Percentiles rank a stretch among this genome's conserved stretches.
phyloP scores from a whole-genome alignment of 2,113 vertebrate species.

The Apistogramma diplotaenia region DNA sequence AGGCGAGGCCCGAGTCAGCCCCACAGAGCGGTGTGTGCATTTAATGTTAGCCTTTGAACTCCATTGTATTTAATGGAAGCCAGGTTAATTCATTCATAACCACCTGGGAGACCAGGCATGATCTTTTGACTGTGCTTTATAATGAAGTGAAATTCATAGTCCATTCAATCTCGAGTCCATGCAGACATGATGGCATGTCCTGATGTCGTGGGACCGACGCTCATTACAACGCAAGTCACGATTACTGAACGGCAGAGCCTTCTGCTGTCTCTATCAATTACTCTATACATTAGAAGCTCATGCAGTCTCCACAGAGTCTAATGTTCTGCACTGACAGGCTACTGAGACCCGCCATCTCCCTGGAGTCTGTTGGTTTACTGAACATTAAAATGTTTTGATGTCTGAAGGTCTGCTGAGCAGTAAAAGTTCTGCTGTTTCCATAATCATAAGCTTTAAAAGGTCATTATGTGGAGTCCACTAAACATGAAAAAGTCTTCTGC shows the following conservation, averaged over 20 bases:
- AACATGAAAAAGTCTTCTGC: not conserved
- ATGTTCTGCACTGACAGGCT: not conserved
- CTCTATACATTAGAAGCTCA: not conserved
- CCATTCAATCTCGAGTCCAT: not conserved
- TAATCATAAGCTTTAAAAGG: not conserved
- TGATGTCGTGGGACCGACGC: conserved; percentile 28
- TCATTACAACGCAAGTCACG: conserved; percentile 26
- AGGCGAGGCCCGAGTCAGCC: not conserved
- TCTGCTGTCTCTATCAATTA: not conserved
- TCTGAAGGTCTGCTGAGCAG: not conserved
- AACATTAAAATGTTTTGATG: not conserved
- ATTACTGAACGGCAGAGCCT: not conserved
- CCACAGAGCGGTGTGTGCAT: conserved; percentile 20
- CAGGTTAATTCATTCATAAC: conserved; percentile 44
- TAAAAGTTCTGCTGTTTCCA: not conserved
- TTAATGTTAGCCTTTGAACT: conserved; percentile 49
- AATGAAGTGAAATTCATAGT: conserved; percentile 36
- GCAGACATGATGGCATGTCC: not conserved
- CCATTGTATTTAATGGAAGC: conserved; percentile 39
- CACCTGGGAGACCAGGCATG: conserved; percentile 49
- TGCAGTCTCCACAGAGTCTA: not conserved
- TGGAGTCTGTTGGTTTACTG: not conserved
- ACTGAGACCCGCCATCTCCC: not conserved
- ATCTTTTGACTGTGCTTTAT: conserved; percentile 51
- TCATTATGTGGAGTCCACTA: not conserved